A percentile compares a stretch with the other conserved stretches of the same genome.
These are phyloP conservation scores for Vulpes ferrilata DNA, from an alignment of 2,113 vertebrate genomes.

Conservation along the genomic window DNA sequence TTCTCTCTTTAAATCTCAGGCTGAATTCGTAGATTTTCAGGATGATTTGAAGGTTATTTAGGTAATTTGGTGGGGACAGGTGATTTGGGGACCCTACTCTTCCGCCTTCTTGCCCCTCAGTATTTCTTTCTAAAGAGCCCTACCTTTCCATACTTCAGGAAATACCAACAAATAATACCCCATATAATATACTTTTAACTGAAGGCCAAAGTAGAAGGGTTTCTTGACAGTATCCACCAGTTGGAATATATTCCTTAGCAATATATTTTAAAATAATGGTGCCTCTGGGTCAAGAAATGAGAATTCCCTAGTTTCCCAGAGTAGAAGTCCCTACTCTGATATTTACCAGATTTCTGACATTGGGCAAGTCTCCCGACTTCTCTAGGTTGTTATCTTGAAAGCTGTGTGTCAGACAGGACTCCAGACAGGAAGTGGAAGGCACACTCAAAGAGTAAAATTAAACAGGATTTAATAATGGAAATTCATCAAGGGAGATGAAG, in stretches of 20 bases:
- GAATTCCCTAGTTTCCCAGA: background rate
- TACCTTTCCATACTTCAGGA: background rate
- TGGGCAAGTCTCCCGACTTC: background rate
- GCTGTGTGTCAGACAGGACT: background rate
- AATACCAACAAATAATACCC: slow-evolving; percentile 22
- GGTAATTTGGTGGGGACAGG: no score
- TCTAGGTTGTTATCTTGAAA: slow-evolving; percentile 54
- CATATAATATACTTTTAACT: background rate
- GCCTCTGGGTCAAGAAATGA: slow-evolving; percentile 30
- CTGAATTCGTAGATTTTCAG: no score
- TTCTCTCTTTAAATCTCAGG: no score
- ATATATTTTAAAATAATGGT: slow-evolving; percentile 41
- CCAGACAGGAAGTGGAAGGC: slow-evolving; percentile 50
- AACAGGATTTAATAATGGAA: slow-evolving; percentile 13
- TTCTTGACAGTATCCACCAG: slow-evolving; percentile 2
- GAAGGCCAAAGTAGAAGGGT: background rate
- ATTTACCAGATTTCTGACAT: slow-evolving; percentile 21
- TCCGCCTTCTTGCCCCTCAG: no score
- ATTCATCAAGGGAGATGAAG: slow-evolving; percentile 5
- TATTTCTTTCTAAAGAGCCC: background rate
- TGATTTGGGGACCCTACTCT: no score
- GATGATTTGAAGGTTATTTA: no score
- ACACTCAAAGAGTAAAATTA: background rate
- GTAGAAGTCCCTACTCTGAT: background rate
- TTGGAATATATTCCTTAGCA: slow-evolving; percentile 8